phyloP scores from a whole-genome alignment of 2,797 vertebrate genomes.

The Carduelis carduelis region DNA sequence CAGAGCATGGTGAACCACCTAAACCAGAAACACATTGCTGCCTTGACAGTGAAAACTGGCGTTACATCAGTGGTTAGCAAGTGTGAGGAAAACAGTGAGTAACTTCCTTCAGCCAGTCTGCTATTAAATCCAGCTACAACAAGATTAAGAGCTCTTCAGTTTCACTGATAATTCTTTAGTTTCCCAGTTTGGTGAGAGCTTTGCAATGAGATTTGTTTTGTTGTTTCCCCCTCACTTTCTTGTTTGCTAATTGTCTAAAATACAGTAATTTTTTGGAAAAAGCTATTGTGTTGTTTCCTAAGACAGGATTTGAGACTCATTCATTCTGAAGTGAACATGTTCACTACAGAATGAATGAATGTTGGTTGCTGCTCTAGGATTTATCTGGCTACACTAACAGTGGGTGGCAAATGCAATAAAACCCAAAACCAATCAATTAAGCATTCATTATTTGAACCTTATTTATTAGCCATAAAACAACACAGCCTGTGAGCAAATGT shows the following conservation, averaged over 20 bases:
- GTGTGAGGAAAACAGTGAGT: not conserved
- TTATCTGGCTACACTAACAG: constrained; percentile 43
- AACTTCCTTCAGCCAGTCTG: not conserved
- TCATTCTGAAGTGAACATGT: not conserved
- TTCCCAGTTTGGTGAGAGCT: not conserved
- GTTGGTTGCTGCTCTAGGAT: constrained; percentile 32
- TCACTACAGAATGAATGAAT: too few relatives aligned
- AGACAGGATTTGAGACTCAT: not conserved
- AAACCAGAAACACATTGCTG: not conserved
- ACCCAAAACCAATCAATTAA: constrained; percentile 34
- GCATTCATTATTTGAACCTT: constrained; percentile 33
- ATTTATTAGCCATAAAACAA: constrained; percentile 48
- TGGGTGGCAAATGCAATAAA: constrained; percentile 40
- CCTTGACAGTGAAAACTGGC: not conserved
- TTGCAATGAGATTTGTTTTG: not conserved
- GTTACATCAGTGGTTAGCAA: not conserved
- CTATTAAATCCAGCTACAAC: not conserved
- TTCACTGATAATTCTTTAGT: not conserved
- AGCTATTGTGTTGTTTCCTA: not conserved
- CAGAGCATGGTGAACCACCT: not conserved
- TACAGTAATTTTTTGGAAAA: not conserved
- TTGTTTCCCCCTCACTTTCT: not conserved
- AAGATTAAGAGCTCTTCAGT: not conserved
- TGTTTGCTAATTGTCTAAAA: not conserved
- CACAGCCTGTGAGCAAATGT: constrained; percentile 20